Evolutionary conservation across 1,140 invertebrate species (phyloP).

Genomic region (Fopius arisanus): DNA sequence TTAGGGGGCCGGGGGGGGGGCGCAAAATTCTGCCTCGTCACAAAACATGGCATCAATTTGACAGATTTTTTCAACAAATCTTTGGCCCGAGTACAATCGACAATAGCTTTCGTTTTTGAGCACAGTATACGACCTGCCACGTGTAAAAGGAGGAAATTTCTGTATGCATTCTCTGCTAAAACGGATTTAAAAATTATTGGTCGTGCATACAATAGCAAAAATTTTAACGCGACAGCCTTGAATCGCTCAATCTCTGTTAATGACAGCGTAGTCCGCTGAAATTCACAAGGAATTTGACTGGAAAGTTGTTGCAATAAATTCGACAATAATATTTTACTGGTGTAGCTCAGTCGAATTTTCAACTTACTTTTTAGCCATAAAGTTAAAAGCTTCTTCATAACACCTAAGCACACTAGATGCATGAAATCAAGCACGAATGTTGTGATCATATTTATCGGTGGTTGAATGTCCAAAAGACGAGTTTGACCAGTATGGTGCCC

Average conservation of each 20-base stretch:
- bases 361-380: too few species aligned
- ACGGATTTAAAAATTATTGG: constrained; percentile 34
- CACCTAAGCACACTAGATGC: constrained; percentile 20
- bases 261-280: constrained; percentile 39
- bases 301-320: neutral
- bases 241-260: constrained; percentile 28
- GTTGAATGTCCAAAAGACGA: constrained; percentile 28
- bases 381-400: too few species aligned
- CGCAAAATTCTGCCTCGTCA: too few species aligned
- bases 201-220: constrained; percentile 14
- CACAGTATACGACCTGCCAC: constrained; percentile 32
- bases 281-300: constrained; percentile 34
- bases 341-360: constrained; percentile 3
- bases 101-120: constrained; percentile 17
- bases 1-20: too few species aligned
- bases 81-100: neutral
- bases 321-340: neutral
- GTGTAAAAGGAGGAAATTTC: constrained; percentile 37
- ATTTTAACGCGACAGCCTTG: constrained; percentile 31
- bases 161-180: constrained; percentile 25
- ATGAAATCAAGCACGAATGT: constrained; percentile 29
- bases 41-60: neutral
- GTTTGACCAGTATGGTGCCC: constrained; percentile 32
- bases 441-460: constrained; percentile 31
- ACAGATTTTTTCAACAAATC: neutral